Conservation (phyloP, 1,140 invertebrate species). For the Neuroterus valhalla region DNA sequence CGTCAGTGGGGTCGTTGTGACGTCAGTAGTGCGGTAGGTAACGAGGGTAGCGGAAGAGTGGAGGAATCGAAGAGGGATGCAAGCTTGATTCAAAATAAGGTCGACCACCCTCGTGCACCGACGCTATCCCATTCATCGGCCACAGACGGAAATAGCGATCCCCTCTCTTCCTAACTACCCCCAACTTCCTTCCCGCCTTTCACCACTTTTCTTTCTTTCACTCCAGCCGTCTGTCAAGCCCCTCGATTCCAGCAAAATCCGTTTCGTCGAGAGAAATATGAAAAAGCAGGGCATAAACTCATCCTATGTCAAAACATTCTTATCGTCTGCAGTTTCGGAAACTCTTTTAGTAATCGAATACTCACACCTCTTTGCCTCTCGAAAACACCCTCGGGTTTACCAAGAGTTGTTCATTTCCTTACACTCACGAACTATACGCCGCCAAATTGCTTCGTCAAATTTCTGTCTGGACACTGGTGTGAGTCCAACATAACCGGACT, state of each 20-base stretch:
- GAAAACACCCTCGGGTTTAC: conserved; percentile 14
- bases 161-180: background rate
- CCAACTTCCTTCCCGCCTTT: conserved; percentile 29
- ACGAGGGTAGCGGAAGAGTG: conserved; percentile 44
- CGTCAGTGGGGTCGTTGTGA: conserved; percentile 61
- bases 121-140: conserved; percentile 67
- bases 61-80: conserved; percentile 41
- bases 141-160: conserved; percentile 52
- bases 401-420: conserved; percentile 24
- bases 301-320: conserved; percentile 35
- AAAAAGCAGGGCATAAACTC: conserved; percentile 29
- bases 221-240: conserved; percentile 7
- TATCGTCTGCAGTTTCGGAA: conserved; percentile 35
- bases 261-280: conserved; percentile 30
- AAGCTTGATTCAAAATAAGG: conserved; percentile 60
- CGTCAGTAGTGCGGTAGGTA: conserved; percentile 61
- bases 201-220: conserved; percentile 32
- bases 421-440: conserved; percentile 32
- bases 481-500: no score
- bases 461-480: conserved; percentile 14
- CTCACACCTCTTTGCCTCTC: conserved; percentile 27
- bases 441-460: conserved; percentile 50
- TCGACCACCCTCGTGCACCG: conserved; percentile 60
- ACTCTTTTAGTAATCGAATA: conserved; percentile 50
- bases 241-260: conserved; percentile 31